phyloP scores from a whole-genome alignment of 2,797 vertebrate species.

The Salarias fasciatus region DNA sequence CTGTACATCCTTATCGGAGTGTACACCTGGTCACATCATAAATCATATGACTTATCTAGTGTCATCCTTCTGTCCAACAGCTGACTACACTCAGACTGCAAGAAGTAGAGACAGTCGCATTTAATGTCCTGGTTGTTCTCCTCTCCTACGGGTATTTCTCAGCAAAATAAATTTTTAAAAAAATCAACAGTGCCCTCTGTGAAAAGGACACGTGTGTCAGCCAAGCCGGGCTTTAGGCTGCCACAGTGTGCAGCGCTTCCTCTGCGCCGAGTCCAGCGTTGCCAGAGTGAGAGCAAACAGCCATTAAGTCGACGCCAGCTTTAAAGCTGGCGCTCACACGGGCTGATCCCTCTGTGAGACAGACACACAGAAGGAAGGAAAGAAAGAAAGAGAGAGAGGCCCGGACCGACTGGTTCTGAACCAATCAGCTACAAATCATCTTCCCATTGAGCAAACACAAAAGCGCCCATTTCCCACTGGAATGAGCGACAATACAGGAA shows the following conservation, averaged over 20 bases:
- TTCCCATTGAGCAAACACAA: constrained; percentile 71
- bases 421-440: constrained; percentile 66
- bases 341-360: constrained; percentile 42
- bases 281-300: constrained; percentile 39
- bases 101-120: no score
- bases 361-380: constrained; percentile 46
- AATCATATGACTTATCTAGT: neutral
- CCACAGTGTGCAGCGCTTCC: constrained; percentile 7
- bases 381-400: neutral
- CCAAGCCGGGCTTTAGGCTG: neutral
- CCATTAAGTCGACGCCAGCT: constrained; percentile 38
- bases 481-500: constrained; percentile 61
- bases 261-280: constrained; percentile 9
- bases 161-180: no score
- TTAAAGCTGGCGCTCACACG: constrained; percentile 51
- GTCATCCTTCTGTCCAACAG: no score
- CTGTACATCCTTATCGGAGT: constrained; percentile 6
- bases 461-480: constrained; percentile 58
- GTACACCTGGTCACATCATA: neutral
- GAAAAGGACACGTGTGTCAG: neutral
- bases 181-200: neutral
- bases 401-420: constrained; percentile 54
- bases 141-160: no score
- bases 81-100: no score
- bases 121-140: no score